Base-by-base conservation (phyloP, 2,888 invertebrate species). In the Onchidella celtica region DNA sequence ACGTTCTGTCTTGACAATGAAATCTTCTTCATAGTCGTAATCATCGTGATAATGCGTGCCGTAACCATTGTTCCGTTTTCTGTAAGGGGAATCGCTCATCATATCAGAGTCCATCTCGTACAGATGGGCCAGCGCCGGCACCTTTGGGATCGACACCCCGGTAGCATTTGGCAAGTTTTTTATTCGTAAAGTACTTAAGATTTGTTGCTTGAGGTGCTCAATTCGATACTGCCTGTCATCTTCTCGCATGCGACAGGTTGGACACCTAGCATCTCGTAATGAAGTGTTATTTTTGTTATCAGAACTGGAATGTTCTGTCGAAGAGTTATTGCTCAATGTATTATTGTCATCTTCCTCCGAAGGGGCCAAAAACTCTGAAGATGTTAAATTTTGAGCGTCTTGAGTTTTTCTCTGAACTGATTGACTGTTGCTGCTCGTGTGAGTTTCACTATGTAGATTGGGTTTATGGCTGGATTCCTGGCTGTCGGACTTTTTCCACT, bases 141-240 rank as follows among this genome's bases (percentile, higher is more conserved):
- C 82, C 74, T 86, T 86, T 27, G 90, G 90, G 40, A 89, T 84
- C 21, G 79, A 82, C 76, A 85, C 83, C 14, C 86, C 86, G 0
- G 90, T 88, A 81, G 88, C 85, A 78, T 90, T 89, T 3, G 90
- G 90, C 77, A 87, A 82, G 47, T 57, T 82, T 14, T 79, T 84
- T 68, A 89, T 86, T 79, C 87, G 87, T n/a, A 89, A 74, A 80
- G 85, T 86, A 38, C 83, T 85, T 57, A 89, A 84, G 76, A 89
- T 89, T 36, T 84, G 82, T 24, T 82, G 79, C 80, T 87, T 86
- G 55, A 89, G 85, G 24, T 80, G 47, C 57, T 83, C 82, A 68
- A 89, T 78, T 68, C 88, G 74, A n/a, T 81, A 66, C 6, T 81
- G 17, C 57, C 83, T 85, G 63, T 86, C 86, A n/a, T 81, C 81